phyloP scores from a whole-genome alignment of 2,888 invertebrate genomes.

The Rhagonycha lutea region DNA sequence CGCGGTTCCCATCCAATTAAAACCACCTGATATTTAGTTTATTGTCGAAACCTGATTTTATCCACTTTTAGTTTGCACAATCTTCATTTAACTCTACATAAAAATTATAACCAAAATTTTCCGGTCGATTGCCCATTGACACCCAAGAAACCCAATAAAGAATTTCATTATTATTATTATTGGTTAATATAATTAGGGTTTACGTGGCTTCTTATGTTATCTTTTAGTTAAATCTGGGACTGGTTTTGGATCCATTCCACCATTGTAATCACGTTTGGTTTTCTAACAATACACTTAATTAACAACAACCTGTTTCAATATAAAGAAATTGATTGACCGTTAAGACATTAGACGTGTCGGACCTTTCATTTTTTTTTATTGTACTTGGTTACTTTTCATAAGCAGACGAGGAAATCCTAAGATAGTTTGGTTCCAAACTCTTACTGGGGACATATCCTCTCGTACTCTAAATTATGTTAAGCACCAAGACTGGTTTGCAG shows the following conservation, averaged over 20 bases:
- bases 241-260: conserved; percentile 28
- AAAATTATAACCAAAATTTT: conserved; percentile 16
- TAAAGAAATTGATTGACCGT: conserved; percentile 5
- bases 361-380: neutral
- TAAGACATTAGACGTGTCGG: neutral
- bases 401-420: neutral
- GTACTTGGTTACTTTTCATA: conserved; percentile 1
- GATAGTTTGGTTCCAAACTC: conserved; percentile 6
- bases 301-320: conserved; percentile 29
- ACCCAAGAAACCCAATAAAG: conserved; percentile 14
- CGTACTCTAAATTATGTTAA: conserved; percentile 36
- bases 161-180: conserved; percentile 22
- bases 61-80: conserved; percentile 40
- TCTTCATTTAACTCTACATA: conserved; percentile 18
- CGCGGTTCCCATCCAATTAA: conserved; percentile 54
- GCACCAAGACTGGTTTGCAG: conserved; percentile 34
- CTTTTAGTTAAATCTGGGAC: conserved; percentile 39
- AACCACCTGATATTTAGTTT: conserved; percentile 51
- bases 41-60: conserved; percentile 53
- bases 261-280: conserved; percentile 42
- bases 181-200: conserved; percentile 38
- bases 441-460: conserved; percentile 22
- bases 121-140: neutral
- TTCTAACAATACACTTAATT: conserved; percentile 43
- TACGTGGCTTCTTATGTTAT: conserved; percentile 37